A percentile compares a stretch with the other conserved stretches of the same genome.
Conservation (phyloP, 2,113 vertebrate genomes). For the Pachycephala philippinensis region DNA sequence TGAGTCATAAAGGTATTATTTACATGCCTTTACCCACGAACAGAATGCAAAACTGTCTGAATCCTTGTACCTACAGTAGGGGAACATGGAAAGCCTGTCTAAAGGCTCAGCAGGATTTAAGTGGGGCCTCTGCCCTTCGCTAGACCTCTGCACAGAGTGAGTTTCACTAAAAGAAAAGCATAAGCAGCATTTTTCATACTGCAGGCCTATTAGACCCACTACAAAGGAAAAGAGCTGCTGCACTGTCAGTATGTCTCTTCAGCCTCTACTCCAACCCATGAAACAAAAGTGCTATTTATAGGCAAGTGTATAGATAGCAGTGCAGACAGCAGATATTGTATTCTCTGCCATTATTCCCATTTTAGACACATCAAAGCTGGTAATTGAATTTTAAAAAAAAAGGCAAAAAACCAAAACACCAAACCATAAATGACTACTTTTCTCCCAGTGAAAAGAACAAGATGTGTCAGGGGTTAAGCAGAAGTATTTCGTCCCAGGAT, state of each 20-base stretch:
- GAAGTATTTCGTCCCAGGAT: background rate
- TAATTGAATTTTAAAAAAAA: background rate
- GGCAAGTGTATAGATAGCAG: background rate
- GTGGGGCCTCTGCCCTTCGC: background rate
- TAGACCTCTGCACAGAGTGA: background rate
- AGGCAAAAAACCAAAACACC: background rate
- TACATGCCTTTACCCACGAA: background rate
- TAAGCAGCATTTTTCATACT: background rate
- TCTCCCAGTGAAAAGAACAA: background rate
- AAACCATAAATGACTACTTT: background rate
- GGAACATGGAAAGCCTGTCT: background rate
- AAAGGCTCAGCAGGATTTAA: background rate
- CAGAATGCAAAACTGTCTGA: background rate
- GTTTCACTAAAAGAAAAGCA: background rate
- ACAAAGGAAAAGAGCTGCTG: background rate
- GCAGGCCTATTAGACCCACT: background rate
- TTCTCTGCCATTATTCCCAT: background rate
- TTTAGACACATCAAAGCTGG: background rate
- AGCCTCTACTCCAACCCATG: background rate
- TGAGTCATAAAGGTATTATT: background rate
- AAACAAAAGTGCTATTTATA: background rate
- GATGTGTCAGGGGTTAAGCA: background rate
- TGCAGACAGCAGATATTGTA: background rate
- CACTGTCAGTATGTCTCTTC: background rate
- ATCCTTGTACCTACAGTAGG: fast-evolving